These are phyloP conservation scores for Diphyllodes magnificus DNA, from an alignment of 2,113 vertebrate species.

Conservation along the genomic window DNA sequence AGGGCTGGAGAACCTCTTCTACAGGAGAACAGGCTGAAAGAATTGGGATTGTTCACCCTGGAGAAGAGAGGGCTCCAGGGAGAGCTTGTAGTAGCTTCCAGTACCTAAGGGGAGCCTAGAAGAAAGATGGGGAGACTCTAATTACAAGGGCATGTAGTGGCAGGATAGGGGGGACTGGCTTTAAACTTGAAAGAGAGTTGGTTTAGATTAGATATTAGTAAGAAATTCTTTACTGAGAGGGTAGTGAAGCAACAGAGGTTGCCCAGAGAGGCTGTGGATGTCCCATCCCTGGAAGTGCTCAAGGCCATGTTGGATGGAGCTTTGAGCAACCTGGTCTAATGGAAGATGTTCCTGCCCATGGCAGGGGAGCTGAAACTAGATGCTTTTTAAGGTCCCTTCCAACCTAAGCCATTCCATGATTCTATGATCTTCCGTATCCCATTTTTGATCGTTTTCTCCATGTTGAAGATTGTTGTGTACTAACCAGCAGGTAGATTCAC, in stretches of 20 bases:
- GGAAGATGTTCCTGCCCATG: neutral
- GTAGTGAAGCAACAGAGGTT: neutral
- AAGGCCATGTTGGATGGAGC: neutral
- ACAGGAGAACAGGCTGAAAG: neutral
- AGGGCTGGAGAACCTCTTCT: neutral
- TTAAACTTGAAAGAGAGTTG: neutral
- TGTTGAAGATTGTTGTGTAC: neutral
- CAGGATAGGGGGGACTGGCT: neutral
- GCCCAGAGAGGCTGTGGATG: neutral
- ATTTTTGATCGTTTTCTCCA: neutral
- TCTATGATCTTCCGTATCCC: neutral
- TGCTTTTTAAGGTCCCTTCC: neutral
- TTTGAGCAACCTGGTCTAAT: neutral
- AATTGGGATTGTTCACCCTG: neutral
- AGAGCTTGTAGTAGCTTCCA: neutral
- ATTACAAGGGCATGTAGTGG: neutral
- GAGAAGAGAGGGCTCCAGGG: neutral
- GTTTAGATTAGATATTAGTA: neutral
- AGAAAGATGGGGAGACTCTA: neutral
- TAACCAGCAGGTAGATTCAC: conserved; percentile 59
- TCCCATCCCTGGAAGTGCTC: neutral
- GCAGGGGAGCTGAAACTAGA: neutral
- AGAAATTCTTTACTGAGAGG: neutral
- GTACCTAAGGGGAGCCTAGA: neutral
- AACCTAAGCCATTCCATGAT: neutral